Percentiles rank a stretch among this genome's conserved stretches.
Conservation (phyloP, 2,797 vertebrate species). For the Tauraco hartlaubi region DNA sequence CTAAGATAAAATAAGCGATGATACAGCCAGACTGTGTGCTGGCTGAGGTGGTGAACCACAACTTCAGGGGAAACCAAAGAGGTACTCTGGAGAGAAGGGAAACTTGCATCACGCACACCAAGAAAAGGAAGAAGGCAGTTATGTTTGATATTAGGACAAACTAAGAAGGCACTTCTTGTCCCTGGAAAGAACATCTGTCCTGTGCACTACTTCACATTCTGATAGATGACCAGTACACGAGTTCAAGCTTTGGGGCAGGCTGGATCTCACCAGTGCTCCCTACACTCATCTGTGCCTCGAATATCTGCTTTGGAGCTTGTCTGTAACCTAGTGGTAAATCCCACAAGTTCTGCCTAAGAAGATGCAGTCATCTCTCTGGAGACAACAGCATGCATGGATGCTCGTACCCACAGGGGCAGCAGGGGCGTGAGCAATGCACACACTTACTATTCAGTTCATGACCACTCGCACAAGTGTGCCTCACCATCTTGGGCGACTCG, state of each 20-base stretch:
- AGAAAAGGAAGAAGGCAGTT: background rate
- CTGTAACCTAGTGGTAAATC: background rate
- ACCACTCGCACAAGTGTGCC: background rate
- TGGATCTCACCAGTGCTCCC: background rate
- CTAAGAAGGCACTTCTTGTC: background rate
- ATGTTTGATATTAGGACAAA: background rate
- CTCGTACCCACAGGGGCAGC: fast-evolving
- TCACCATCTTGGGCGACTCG: background rate
- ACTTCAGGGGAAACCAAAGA: background rate
- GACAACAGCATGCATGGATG: background rate
- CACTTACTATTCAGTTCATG: background rate
- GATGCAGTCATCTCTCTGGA: background rate
- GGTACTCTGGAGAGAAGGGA: background rate
- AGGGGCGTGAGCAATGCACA: background rate
- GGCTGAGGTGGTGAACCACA: background rate
- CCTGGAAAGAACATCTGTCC: background rate
- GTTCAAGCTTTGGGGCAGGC: background rate
- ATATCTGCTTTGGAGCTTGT: background rate
- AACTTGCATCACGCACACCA: background rate
- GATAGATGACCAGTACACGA: background rate
- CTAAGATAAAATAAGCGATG: background rate
- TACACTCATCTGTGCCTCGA: background rate
- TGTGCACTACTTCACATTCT: background rate
- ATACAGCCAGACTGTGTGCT: background rate
- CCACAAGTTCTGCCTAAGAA: background rate